These are phyloP conservation scores for Ophion ellenae DNA, from an alignment of 2,888 invertebrate species.

Conservation along the genomic window DNA sequence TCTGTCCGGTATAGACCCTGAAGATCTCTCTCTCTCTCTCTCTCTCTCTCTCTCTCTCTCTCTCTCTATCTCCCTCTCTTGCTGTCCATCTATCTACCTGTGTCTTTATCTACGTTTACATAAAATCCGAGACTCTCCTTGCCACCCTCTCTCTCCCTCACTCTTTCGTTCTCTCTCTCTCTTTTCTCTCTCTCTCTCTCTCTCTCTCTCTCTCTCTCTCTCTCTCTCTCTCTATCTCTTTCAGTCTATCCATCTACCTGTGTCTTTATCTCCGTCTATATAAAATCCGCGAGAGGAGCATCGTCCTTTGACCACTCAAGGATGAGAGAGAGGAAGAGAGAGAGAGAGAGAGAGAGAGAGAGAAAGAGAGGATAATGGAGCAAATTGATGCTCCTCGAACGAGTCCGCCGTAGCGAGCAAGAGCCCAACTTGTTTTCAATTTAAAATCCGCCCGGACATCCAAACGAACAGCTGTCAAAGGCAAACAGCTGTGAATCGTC, in stretches of 20 bases:
- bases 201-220: conserved; percentile 27
- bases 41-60: conserved; percentile 25
- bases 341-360: conserved; percentile 67
- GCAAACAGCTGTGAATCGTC: conserved; percentile 14
- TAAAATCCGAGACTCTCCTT: conserved; percentile 30
- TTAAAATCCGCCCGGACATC: conserved; percentile 67
- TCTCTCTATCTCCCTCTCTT: background rate
- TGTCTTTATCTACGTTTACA: background rate
- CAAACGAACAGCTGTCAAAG: conserved; percentile 79
- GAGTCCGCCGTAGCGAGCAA: conserved; percentile 19
- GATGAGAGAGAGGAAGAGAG: conserved; percentile 38
- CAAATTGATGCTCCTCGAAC: conserved; percentile 56
- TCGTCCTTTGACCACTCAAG: conserved; percentile 48
- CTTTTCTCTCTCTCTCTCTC: too few relatives aligned
- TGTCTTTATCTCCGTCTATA: background rate
- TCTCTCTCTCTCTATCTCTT: conserved; percentile 32
- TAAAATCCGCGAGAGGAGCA: conserved; percentile 39
- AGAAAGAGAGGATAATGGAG: conserved; percentile 65
- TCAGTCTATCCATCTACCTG: conserved; percentile 1
- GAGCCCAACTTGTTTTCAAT: conserved; percentile 79
- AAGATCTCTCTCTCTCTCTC: conserved; percentile 57
- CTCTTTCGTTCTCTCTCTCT: too few relatives aligned
- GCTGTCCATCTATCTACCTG: conserved; percentile 2
- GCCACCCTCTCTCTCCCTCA: conserved; percentile 25
- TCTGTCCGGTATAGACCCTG: conserved; percentile 76